Percentiles rank a stretch among this genome's conserved stretches.
phyloP scores from a whole-genome alignment of 2,888 invertebrate species.

The Polyploca ridens region DNA sequence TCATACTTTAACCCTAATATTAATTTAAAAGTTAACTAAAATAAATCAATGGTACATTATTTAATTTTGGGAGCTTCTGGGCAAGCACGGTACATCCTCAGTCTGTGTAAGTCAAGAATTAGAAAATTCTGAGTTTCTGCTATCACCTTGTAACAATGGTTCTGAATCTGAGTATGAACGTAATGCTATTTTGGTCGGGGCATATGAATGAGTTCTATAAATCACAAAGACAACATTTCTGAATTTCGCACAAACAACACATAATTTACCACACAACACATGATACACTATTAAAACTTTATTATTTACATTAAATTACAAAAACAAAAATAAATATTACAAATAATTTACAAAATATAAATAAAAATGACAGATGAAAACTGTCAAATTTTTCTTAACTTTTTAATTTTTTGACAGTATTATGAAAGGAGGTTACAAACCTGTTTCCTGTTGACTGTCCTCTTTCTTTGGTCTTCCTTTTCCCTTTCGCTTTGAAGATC shows the following conservation, averaged over 20 bases:
- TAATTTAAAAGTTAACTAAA: too few relatives aligned
- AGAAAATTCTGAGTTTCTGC: too few relatives aligned
- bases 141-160: too few relatives aligned
- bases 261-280: background rate
- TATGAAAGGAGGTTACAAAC: conserved; percentile 39
- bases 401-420: background rate
- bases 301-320: background rate
- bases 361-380: background rate
- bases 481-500: conserved; percentile 59
- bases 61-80: too few relatives aligned
- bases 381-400: background rate
- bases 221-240: background rate
- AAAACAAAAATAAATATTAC: background rate
- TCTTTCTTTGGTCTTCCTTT: conserved; percentile 63
- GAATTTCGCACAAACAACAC: background rate
- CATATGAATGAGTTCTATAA: background rate
- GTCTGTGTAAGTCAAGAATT: too few relatives aligned
- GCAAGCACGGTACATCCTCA: too few relatives aligned
- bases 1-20: too few relatives aligned
- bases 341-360: background rate
- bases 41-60: too few relatives aligned
- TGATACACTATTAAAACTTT: background rate
- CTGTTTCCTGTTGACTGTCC: conserved; percentile 71
- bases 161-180: too few relatives aligned
- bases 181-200: too few relatives aligned